Base-by-base conservation (phyloP, 1,140 invertebrate genomes). In the Conus ventricosus region DNA sequence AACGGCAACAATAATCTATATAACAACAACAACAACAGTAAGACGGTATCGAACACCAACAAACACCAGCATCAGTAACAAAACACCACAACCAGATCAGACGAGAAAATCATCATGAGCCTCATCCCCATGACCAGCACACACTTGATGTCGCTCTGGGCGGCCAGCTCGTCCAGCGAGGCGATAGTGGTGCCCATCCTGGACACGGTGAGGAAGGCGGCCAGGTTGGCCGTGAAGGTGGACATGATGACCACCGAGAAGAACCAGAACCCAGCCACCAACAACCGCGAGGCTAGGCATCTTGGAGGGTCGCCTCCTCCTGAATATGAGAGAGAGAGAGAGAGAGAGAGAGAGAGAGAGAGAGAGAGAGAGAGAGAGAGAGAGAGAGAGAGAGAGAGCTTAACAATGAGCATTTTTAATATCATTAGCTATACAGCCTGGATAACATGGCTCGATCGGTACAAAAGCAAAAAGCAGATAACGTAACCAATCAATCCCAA, bases 211-310 rank as follows among this genome's bases (percentile, higher is more conserved):
- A 92, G 88, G 84, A 92, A 92, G 39, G 92, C 92, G 4, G 92
- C 91, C 27, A 93, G 89, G 78, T 93, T 93, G 80, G 92, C 91
- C 4, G 91, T 93, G 89, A 90, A 92, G n/a, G 91, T 98, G 0
- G 98, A 98, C 91, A 98, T 94, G 97, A 98, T 98, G 1, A 99
- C 96, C 0, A 98, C 97, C 5, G 98, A 98, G 95, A 98, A 99
- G 0, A 99, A 95, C 98, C 98, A 99, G 94, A 98, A 99, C 20
- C 98, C 98, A 2, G 98, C 98, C 0, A 98, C 98, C 20, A 99
- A 94, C 6, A 97, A 97, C 57, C 98, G 95, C 7, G 97, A 97
- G 0, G 97, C 98, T 17, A 98, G 94, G 0, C 98, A 97, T 95
- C 98, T 98, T 0, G 98, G 98, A 7, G 6, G 97, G 97, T 95